Base-by-base conservation (phyloP, 2,888 invertebrate species). In the Drosophila ochracea region DNA sequence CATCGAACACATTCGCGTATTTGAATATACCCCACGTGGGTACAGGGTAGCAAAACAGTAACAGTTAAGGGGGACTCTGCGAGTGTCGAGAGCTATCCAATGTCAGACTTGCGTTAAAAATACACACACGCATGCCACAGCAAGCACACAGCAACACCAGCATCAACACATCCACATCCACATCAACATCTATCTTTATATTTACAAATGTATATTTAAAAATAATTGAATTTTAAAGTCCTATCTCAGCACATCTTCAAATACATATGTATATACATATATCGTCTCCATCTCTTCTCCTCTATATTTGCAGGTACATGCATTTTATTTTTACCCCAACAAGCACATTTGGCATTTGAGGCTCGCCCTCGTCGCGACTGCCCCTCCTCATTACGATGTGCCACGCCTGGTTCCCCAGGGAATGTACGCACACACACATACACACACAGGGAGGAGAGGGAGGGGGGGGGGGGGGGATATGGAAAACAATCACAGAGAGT, bases 261-360 rank as follows among this genome's bases (percentile, higher is more conserved):
- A 81, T 68, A 50, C 10, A 64, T 65, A n/a, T n/a, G 31, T 16
- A 1, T 11, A 39, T 16, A 1, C 7, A 39, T 39, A 55, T 63
- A 31, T 19, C 31, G 16, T 53, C 35, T 28, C 13, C 13, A 28
- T 25, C 6, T 35, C 47, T 37, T 59, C 25, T 49, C 13, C 31
- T 57, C 35, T 77, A 39, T 77, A 67, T 63, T 82, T 84, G 66
- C 70, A 86, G 87, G 84, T 82, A 73, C 39, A 62, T 74, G 57
- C 52, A 66, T 69, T 68, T 80, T 66, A 78, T 78, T 81, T 78
- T 66, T 64, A 66, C 30, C 25, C 37, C 61, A 41, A 58, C 11
- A 6, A 47, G 7, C 47, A 53, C 11, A 37, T 55, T 37, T 37
- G 55, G 54, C 37, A 30, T 52, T 67, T 49, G 57, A n/a, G 30